Conservation (phyloP, 2,888 invertebrate genomes). For the Syritta pipiens region DNA sequence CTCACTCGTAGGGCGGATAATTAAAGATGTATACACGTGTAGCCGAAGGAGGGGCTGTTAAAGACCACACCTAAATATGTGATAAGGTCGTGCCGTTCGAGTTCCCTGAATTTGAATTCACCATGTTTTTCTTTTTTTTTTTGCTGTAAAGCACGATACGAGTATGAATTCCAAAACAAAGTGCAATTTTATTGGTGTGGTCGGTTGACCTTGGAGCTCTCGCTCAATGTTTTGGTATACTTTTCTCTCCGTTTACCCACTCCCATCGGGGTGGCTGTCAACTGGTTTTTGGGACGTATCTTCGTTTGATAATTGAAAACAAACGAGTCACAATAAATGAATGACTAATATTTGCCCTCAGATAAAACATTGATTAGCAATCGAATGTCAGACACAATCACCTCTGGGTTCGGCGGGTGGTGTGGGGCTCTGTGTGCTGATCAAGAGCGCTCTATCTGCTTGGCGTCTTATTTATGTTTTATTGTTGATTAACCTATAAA, state of each 20-base stretch:
- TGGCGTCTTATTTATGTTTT: conserved; percentile 8
- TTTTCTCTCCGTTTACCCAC: conserved; percentile 17
- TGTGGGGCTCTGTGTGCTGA: too few species aligned
- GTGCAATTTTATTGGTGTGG: conserved; percentile 8
- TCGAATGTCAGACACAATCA: conserved; percentile 28
- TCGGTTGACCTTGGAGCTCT: conserved; percentile 57
- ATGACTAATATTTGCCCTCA: conserved; percentile 58
- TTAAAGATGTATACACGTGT: conserved; percentile 14
- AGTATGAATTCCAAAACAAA: neutral
- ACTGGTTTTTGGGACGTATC: conserved; percentile 35
- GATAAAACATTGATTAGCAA: conserved; percentile 13
- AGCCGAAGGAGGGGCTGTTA: conserved; percentile 2
- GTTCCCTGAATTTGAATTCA: conserved; percentile 11
- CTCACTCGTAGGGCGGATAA: neutral
- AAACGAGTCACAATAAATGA: conserved; percentile 29
- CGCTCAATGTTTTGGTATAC: conserved; percentile 51
- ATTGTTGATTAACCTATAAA: neutral
- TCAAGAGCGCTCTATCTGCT: neutral
- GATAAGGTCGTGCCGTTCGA: conserved; percentile 40
- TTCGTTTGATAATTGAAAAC: conserved; percentile 10
- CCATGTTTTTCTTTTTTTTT: too few species aligned
- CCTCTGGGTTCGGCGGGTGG: too few species aligned
- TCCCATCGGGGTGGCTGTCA: conserved; percentile 13
- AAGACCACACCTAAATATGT: conserved; percentile 62
- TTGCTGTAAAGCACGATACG: too few species aligned